phyloP scores from a whole-genome alignment of 2,797 vertebrate genomes.

The Microctenopoma steveboyesi region DNA sequence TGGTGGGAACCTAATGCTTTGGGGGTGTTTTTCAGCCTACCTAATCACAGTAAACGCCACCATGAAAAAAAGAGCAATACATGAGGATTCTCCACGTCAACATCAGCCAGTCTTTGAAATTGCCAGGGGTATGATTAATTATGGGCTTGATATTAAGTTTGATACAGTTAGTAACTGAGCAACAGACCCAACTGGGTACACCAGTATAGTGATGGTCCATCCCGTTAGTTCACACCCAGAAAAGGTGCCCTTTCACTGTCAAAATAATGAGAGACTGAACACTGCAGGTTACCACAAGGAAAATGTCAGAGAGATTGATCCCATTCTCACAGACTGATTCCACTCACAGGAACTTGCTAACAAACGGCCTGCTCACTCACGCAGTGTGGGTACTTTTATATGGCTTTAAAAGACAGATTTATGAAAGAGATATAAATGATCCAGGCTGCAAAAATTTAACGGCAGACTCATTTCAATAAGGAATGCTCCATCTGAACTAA shows the following conservation, averaged over 20 bases:
- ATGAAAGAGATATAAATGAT: no score
- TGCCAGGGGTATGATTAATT: no score
- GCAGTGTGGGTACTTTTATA: conserved; percentile 21
- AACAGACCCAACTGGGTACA: neutral
- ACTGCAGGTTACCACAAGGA: conserved; percentile 62
- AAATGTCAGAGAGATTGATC: conserved; percentile 80
- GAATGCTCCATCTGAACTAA: conserved; percentile 19
- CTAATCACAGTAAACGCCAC: no score
- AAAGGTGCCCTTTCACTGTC: conserved; percentile 71
- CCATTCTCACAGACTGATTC: conserved; percentile 62
- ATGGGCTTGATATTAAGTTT: no score
- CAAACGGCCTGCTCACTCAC: conserved; percentile 55
- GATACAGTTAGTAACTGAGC: no score
- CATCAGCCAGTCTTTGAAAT: no score
- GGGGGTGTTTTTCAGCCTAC: no score
- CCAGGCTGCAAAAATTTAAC: neutral
- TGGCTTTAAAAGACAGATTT: neutral
- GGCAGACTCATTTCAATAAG: conserved; percentile 18
- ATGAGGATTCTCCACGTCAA: no score
- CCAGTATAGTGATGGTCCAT: conserved; percentile 29
- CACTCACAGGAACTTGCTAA: conserved; percentile 56
- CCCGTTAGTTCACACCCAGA: conserved; percentile 35
- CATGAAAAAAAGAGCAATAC: no score
- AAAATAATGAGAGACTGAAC: conserved; percentile 74
- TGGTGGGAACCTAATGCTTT: no score